Evolutionary conservation across 2,797 vertebrate species (phyloP).

Genomic region (Sparidentex hasta): DNA sequence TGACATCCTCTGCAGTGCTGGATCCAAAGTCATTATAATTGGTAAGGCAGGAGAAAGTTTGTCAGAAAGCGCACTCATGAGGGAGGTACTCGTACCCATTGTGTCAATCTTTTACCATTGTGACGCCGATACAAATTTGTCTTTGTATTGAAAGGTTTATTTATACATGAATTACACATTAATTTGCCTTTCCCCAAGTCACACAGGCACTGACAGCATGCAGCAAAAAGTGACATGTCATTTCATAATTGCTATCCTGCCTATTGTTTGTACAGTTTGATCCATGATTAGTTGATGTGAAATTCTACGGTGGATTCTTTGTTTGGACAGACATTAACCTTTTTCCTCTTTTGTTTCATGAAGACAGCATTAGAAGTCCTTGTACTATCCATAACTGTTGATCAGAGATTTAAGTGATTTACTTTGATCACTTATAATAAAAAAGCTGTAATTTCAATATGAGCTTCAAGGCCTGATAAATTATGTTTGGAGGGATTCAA

Average conservation of each 20-base stretch:
- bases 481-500: slow-evolving; percentile 37
- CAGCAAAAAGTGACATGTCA: slow-evolving; percentile 50
- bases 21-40: slow-evolving; percentile 82
- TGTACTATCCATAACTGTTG: slow-evolving; percentile 13
- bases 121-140: slow-evolving; percentile 61
- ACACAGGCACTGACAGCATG: slow-evolving; percentile 33
- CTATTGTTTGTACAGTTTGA: slow-evolving; percentile 47
- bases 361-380: neutral
- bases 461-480: slow-evolving; percentile 16
- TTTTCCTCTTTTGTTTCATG: slow-evolving; percentile 21
- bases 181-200: slow-evolving; percentile 47
- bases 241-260: slow-evolving; percentile 52
- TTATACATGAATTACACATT: slow-evolving; percentile 76
- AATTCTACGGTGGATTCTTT: slow-evolving; percentile 28
- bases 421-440: neutral
- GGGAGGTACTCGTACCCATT: slow-evolving; percentile 71
- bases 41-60: slow-evolving; percentile 74
- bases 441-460: slow-evolving; percentile 31
- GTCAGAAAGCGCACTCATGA: slow-evolving; percentile 60
- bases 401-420: slow-evolving; percentile 16
- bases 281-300: slow-evolving; percentile 34
- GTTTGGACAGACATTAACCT: slow-evolving; percentile 24
- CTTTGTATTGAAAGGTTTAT: slow-evolving; percentile 68
- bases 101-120: slow-evolving; percentile 76
- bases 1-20: slow-evolving; percentile 69